A percentile compares a stretch with the other conserved stretches of the same genome.
Conservation (phyloP, 2,888 invertebrate genomes). For the Cataglyphis altisquamis region DNA sequence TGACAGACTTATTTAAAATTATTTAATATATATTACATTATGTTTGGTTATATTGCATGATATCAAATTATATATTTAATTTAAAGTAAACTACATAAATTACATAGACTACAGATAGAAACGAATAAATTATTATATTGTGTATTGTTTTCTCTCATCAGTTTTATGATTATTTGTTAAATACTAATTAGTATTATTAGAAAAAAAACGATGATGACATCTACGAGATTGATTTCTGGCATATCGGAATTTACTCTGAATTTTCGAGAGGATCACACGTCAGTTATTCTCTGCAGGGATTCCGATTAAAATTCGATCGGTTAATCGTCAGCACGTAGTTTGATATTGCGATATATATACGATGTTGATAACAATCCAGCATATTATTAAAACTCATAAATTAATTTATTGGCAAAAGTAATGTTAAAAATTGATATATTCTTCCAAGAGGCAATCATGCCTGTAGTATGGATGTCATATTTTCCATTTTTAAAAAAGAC, state of each 20-base stretch:
- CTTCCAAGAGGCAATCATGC: neutral
- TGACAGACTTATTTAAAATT: neutral
- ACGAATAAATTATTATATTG: neutral
- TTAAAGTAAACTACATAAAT: neutral
- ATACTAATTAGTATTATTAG: constrained; percentile 10
- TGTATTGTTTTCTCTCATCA: neutral
- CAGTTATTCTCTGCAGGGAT: constrained; percentile 66
- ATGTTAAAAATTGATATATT: constrained; percentile 70
- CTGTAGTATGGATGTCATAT: neutral
- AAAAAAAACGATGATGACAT: constrained; percentile 62
- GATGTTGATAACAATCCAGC: constrained; percentile 73
- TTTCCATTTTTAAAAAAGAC: neutral
- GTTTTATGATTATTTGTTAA: neutral
- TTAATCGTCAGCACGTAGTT: constrained; percentile 73
- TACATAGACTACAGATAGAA: neutral
- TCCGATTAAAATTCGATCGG: constrained; percentile 79
- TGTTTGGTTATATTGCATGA: neutral
- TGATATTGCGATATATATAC: constrained; percentile 70
- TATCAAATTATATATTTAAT: neutral
- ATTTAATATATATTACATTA: neutral
- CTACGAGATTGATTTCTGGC: constrained; percentile 70
- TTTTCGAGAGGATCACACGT: constrained; percentile 73
- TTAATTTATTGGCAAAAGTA: constrained; percentile 71
- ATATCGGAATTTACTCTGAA: constrained; percentile 66
- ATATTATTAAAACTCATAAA: constrained; percentile 73